These are phyloP conservation scores for Corbicula japonica DNA, from an alignment of 2,888 invertebrate genomes.

Conservation along the genomic window DNA sequence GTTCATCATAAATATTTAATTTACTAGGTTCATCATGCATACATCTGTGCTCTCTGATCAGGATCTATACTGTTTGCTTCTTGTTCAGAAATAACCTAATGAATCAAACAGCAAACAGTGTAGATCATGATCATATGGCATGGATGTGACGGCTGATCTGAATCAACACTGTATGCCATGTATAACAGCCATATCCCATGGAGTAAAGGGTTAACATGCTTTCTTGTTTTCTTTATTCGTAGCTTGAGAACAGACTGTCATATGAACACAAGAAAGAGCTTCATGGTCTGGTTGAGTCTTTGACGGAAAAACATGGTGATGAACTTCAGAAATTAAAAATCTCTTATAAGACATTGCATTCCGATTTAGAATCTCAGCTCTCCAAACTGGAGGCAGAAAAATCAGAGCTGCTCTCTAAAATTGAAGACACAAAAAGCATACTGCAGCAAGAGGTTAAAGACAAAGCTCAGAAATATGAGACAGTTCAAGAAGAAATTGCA, in stretches of 20 bases:
- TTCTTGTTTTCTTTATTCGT: slow-evolving; percentile 5
- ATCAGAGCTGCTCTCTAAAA: slow-evolving; percentile 17
- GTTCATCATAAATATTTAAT: too few relatives aligned
- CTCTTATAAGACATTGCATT: slow-evolving; percentile 9
- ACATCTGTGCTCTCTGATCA: too few relatives aligned
- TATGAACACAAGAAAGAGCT: slow-evolving; percentile 55
- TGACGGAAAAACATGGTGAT: slow-evolving; percentile 40
- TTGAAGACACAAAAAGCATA: slow-evolving; percentile 34
- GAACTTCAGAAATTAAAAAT: slow-evolving; percentile 39
- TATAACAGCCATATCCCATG: too few relatives aligned
- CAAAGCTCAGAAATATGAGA: slow-evolving; percentile 10
- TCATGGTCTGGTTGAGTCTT: slow-evolving; percentile 33
- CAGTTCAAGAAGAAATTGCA: neutral
- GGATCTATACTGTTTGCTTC: too few relatives aligned
- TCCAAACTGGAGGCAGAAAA: slow-evolving; percentile 35
- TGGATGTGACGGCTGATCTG: too few relatives aligned
- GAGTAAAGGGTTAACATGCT: too few relatives aligned
- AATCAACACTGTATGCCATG: too few relatives aligned
- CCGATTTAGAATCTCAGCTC: slow-evolving; percentile 33
- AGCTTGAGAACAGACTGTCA: slow-evolving; percentile 45
- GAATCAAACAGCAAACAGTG: too few relatives aligned
- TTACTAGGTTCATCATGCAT: too few relatives aligned
- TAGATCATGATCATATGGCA: too few relatives aligned
- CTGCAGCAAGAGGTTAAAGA: slow-evolving; percentile 12
- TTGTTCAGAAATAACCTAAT: too few relatives aligned